Evolutionary conservation across 1,140 invertebrate genomes (phyloP).

Genomic region (Vanessa tameamea): DNA sequence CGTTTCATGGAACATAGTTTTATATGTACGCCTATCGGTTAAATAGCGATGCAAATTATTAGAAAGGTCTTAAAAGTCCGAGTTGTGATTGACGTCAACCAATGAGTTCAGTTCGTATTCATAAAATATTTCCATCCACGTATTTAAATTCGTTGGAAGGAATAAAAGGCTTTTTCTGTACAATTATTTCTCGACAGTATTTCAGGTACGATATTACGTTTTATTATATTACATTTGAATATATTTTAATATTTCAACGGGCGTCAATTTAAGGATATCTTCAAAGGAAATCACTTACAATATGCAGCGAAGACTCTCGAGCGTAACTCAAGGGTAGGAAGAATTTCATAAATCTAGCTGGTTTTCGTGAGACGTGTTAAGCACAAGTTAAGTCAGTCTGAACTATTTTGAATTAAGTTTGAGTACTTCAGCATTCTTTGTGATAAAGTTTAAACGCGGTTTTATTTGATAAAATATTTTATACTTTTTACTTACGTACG

Average conservation of each 20-base stretch:
- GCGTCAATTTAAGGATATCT: not conserved
- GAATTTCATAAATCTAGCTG: slow-evolving; percentile 1
- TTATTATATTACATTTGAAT: not conserved
- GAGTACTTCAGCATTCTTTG: not conserved
- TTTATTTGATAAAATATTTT: too few relatives aligned
- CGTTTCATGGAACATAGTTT: not conserved
- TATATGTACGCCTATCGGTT: not conserved
- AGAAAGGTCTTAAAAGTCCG: slow-evolving; percentile 4
- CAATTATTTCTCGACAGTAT: too few relatives aligned
- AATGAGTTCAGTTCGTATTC: slow-evolving; percentile 2
- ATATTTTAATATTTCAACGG: slow-evolving; percentile 1
- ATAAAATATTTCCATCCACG: slow-evolving; percentile 2
- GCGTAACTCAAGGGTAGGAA: not conserved
- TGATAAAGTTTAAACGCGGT: not conserved
- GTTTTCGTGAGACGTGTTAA: not conserved
- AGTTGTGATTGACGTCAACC: not conserved
- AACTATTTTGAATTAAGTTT: not conserved
- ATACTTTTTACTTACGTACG: too few relatives aligned
- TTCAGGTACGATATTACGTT: too few relatives aligned
- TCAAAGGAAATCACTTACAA: not conserved
- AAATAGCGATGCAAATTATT: slow-evolving; percentile 10
- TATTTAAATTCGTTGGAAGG: too few relatives aligned
- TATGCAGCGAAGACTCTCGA: not conserved
- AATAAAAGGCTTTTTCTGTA: too few relatives aligned
- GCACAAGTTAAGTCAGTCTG: not conserved